phyloP scores from a whole-genome alignment of 2,888 invertebrate species.

The Itoplectis maculator region DNA sequence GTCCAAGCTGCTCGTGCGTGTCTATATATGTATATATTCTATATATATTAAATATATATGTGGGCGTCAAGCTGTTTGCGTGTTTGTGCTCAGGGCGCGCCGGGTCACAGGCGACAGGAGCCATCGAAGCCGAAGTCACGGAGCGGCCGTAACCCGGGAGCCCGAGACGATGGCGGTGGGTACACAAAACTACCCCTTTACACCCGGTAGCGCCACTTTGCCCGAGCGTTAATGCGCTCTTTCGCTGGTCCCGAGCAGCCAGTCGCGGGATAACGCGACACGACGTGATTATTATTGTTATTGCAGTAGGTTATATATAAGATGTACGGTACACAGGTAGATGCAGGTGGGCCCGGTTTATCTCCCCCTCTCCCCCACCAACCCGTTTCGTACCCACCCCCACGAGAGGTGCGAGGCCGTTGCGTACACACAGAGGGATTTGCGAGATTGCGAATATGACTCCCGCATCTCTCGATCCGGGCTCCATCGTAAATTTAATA shows the following conservation, averaged over 20 bases:
- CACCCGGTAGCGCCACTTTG: conserved; percentile 43
- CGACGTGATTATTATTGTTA: not conserved
- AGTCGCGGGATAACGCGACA: no score
- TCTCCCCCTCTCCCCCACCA: no score
- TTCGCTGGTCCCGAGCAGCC: conserved; percentile 25
- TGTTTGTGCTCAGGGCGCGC: conserved; percentile 5
- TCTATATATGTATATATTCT: not conserved
- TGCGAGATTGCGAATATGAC: conserved; percentile 41
- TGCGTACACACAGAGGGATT: conserved; percentile 25
- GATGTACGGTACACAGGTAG: conserved; percentile 6
- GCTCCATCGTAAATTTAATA: no score
- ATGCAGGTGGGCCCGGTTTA: conserved; percentile 9
- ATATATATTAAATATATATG: not conserved
- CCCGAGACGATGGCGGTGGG: conserved; percentile 4
- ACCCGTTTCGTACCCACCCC: no score
- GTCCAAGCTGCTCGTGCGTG: not conserved
- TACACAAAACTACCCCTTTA: conserved; percentile 60
- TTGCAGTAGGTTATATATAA: conserved; percentile 29
- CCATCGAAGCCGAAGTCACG: conserved; percentile 75
- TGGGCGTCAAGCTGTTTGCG: not conserved
- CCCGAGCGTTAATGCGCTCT: conserved; percentile 59
- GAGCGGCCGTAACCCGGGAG: conserved; percentile 70
- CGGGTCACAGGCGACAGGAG: conserved; percentile 48
- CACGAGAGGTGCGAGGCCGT: no score
- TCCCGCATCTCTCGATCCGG: conserved; percentile 10